phyloP scores from a whole-genome alignment of 2,113 vertebrate species.

The Nothobranchius furzeri region DNA sequence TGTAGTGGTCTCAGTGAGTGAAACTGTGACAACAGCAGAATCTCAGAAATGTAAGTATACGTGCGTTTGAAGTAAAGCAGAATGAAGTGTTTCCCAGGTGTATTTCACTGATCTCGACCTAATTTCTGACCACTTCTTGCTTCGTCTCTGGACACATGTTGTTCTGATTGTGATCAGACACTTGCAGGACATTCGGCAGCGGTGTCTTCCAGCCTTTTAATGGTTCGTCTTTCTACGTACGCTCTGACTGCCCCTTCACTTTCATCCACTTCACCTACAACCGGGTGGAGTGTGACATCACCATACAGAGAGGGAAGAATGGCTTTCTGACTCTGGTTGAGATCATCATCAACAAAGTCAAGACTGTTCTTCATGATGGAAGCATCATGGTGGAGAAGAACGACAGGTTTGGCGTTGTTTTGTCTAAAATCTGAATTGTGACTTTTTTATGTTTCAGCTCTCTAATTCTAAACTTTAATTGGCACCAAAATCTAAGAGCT shows the following conservation, averaged over 20 bases:
- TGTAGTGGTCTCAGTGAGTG: slow-evolving; percentile 30
- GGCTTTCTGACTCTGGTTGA: slow-evolving; percentile 64
- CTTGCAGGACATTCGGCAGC: slow-evolving; percentile 74
- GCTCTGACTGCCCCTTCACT: slow-evolving; percentile 62
- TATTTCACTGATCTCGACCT: too few relatives aligned
- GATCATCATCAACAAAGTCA: slow-evolving; percentile 72
- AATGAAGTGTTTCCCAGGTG: neutral
- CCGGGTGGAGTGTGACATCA: slow-evolving; percentile 63
- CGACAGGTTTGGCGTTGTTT: slow-evolving; percentile 43
- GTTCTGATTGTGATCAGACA: slow-evolving; percentile 45
- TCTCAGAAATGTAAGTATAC: slow-evolving; percentile 54
- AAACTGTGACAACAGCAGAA: slow-evolving; percentile 20
- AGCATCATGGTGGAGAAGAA: slow-evolving; percentile 55
- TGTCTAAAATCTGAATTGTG: neutral
- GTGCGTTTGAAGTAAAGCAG: too few relatives aligned
- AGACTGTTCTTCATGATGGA: slow-evolving; percentile 60
- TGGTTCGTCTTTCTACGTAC: slow-evolving; percentile 46
- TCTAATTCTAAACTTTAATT: too few relatives aligned
- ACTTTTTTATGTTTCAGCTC: too few relatives aligned
- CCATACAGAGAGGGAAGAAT: slow-evolving; percentile 19
- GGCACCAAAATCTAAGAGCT: too few relatives aligned
- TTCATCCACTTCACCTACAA: slow-evolving; percentile 70
- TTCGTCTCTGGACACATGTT: too few relatives aligned
- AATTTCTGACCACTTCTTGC: too few relatives aligned
- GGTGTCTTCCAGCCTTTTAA: slow-evolving; percentile 67